Conservation (phyloP, 2,888 invertebrate species). For the Trichopoda pennipes region DNA sequence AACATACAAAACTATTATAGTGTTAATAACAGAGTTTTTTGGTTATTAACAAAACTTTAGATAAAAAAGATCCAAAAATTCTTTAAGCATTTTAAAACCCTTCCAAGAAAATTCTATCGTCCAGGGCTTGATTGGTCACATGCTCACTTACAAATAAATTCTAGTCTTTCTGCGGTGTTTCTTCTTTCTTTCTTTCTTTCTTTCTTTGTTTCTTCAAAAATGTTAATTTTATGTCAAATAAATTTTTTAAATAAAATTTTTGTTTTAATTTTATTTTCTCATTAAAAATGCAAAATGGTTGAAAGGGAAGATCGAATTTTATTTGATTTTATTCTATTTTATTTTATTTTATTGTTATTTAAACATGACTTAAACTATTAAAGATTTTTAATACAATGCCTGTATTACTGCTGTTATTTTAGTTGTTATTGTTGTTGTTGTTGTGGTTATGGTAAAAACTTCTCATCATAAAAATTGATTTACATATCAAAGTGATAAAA, state of each 20-base stretch:
- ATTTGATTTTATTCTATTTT: slow-evolving; percentile 17
- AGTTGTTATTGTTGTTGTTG: neutral
- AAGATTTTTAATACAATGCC: slow-evolving; percentile 31
- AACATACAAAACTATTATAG: neutral
- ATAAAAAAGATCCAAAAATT: neutral
- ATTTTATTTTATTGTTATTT: neutral
- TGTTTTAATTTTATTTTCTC: slow-evolving; percentile 22
- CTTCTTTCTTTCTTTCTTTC: no score
- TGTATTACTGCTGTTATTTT: neutral
- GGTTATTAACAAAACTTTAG: neutral
- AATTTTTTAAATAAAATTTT: slow-evolving; percentile 35
- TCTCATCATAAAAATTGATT: slow-evolving; percentile 43
- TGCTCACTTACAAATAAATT: slow-evolving; percentile 3
- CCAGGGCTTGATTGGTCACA: neutral
- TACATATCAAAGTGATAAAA: slow-evolving; percentile 66
- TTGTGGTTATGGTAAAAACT: neutral
- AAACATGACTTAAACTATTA: slow-evolving; percentile 1
- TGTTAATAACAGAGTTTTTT: no score
- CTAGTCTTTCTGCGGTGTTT: no score
- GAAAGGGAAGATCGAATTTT: slow-evolving; percentile 2
- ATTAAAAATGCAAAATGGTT: slow-evolving; percentile 64
- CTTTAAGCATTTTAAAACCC: no score
- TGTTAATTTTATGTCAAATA: slow-evolving; percentile 50
- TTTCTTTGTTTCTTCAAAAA: slow-evolving; percentile 49
- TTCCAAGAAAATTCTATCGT: neutral